Evolutionary conservation across 2,113 vertebrate species (phyloP), one percentile per base, ranked within the genome.

Genomic region (Tychaedon coryphoeus): DNA sequence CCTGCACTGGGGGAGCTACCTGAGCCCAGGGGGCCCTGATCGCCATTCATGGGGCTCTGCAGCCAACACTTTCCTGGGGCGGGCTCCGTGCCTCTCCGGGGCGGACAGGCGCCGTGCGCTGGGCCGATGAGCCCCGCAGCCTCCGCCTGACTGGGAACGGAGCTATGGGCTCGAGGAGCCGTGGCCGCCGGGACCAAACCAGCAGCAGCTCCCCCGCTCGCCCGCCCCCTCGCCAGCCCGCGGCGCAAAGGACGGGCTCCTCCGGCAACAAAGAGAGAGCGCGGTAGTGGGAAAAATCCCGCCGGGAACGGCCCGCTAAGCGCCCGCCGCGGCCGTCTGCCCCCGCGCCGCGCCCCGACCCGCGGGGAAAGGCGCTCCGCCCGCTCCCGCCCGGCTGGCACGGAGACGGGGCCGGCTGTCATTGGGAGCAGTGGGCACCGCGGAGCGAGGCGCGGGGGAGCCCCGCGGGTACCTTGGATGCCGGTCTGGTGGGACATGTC

Each of bases 401-500:
- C 12, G 11, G 28, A 8, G 10, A 23, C 33, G 29, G 8, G 7
- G 9, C 12, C 60, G 9, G 31, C 58, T 48, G 58, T 22, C 69
- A 18, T 1, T 13, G 10, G 34, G 28, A 22, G 53, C 23, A 42
- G 28, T 0, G 43, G 9, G 79, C 53, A 31, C 26, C 8, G 29
- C 57, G 36, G 22, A 8, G 42, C 8, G n/a, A 36, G 20, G n/a
- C 2, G 23, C 31, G 10, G 26, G 15, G 8, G 7, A 10, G 47
- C 54, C 29, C n/a, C 42, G 51, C 80, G 29, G 29, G 94, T 98
- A 99, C 99, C 99, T 98, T 99, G 98, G 97, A 99, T 99, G 92
- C 99, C 99, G 93, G 99, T 99, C 95, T 99, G 99, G 96, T 99
- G 99, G 96, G 99, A 99, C 99, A 99, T 99, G 83, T 89, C 98